Conservation (phyloP, 2,113 vertebrate genomes). For the Cyprinodon variegatus region DNA sequence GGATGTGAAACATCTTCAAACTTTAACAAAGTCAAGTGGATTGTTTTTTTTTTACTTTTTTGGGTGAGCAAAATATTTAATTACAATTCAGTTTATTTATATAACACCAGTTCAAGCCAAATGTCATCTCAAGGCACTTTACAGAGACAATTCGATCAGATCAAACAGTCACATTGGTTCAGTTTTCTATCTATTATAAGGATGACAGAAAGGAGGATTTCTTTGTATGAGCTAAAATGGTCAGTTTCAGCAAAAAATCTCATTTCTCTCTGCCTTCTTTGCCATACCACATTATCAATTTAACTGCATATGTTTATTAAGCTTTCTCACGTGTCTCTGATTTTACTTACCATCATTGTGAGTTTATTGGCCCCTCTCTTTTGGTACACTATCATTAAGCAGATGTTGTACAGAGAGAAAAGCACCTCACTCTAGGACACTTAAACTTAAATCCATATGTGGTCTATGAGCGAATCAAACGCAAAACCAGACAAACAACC, state of each 20-base stretch:
- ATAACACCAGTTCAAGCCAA: no score
- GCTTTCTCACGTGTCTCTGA: slow-evolving; percentile 61
- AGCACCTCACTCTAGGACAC: slow-evolving; percentile 52
- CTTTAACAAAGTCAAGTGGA: no score
- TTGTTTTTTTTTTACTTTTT: no score
- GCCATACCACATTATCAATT: slow-evolving; percentile 34
- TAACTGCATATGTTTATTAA: slow-evolving; percentile 52
- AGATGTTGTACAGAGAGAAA: slow-evolving; percentile 69
- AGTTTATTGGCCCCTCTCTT: slow-evolving; percentile 35
- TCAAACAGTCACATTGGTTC: no score
- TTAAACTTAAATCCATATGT: slow-evolving; percentile 68
- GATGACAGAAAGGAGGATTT: no score
- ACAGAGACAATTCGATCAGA: no score
- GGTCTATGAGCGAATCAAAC: slow-evolving; percentile 66
- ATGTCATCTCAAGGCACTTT: no score
- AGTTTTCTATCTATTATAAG: no score
- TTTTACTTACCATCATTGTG: slow-evolving; percentile 44
- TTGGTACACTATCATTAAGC: slow-evolving; percentile 69
- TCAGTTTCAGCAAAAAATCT: not conserved
- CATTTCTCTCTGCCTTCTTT: slow-evolving; percentile 10
- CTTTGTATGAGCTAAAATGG: not conserved
- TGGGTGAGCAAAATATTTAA: no score
- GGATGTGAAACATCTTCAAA: no score
- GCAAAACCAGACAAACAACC: slow-evolving; percentile 69
- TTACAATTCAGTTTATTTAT: no score